Conservation (phyloP, 1,140 invertebrate genomes). For the Micrasema minimum region DNA sequence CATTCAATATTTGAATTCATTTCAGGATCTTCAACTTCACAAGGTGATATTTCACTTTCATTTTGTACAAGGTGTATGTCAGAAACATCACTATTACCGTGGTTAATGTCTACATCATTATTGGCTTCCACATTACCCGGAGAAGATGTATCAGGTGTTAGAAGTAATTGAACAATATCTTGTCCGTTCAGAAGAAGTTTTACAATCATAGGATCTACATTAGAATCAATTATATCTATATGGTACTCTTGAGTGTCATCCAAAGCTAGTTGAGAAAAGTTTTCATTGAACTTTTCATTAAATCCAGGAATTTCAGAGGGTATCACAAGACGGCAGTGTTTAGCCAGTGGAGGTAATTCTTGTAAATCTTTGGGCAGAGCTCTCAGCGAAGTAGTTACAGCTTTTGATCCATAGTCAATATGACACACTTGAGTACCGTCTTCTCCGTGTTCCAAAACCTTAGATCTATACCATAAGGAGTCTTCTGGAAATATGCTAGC, state of each 20-base stretch:
- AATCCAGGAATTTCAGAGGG: constrained; percentile 60
- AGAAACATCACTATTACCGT: too few species aligned
- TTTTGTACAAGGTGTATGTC: too few species aligned
- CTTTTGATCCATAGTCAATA: constrained; percentile 79
- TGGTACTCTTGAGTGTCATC: constrained; percentile 62
- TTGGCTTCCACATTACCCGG: neutral
- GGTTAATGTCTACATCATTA: neutral
- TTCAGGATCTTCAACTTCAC: too few species aligned
- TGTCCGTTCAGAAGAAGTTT: constrained; percentile 59
- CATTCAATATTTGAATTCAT: too few species aligned
- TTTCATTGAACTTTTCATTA: constrained; percentile 61
- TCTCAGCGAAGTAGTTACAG: constrained; percentile 68
- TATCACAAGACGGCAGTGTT: constrained; percentile 70
- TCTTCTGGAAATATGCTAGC: constrained; percentile 75
- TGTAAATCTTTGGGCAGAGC: constrained; percentile 71
- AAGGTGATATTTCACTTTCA: too few species aligned
- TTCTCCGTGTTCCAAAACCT: constrained; percentile 65
- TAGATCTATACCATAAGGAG: constrained; percentile 73
- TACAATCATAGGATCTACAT: constrained; percentile 60
- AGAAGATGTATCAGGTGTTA: neutral
- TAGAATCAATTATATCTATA: constrained; percentile 65
- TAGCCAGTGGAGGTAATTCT: constrained; percentile 69
- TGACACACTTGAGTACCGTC: constrained; percentile 72
- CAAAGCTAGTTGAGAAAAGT: constrained; percentile 63
- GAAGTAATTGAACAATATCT: constrained; percentile 50